Evolutionary conservation across 2,888 invertebrate species (phyloP).

Genomic region (Dynastes tityus): DNA sequence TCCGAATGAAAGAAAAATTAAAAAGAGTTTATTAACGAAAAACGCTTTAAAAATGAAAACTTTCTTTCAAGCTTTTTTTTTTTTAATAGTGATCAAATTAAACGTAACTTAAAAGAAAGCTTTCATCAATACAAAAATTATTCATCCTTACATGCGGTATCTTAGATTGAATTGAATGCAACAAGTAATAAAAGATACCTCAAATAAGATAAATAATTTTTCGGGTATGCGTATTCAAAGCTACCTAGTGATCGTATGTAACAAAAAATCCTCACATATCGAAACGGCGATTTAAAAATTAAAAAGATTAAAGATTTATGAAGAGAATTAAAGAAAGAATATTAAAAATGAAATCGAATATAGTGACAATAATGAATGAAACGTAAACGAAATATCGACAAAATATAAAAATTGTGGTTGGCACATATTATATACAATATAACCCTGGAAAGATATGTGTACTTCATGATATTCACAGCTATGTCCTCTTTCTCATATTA

Average conservation of each 20-base stretch:
- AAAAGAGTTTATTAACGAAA: constrained; percentile 7
- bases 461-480: constrained; percentile 66
- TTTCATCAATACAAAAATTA: constrained; percentile 21
- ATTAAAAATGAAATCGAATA: constrained; percentile 54
- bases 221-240: constrained; percentile 9
- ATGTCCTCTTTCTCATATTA: constrained; percentile 61
- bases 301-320: constrained; percentile 35
- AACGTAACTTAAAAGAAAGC: not conserved
- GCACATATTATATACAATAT: constrained; percentile 71
- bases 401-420: constrained; percentile 64
- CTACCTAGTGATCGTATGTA: not conserved
- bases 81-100: no score
- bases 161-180: no score
- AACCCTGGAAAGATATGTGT: constrained; percentile 73
- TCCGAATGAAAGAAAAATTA: constrained; percentile 55
- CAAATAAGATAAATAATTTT: constrained; percentile 15
- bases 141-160: constrained; percentile 10
- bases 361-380: constrained; percentile 28
- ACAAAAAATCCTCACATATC: constrained; percentile 21
- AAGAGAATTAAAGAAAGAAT: constrained; percentile 46
- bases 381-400: constrained; percentile 41
- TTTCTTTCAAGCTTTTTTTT: not conserved
- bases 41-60: not conserved
- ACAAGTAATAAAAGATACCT: not conserved
- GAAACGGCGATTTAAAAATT: constrained; percentile 19